Base-by-base conservation (phyloP, 2,797 vertebrate genomes). In the Arnoldichthys spilopterus region DNA sequence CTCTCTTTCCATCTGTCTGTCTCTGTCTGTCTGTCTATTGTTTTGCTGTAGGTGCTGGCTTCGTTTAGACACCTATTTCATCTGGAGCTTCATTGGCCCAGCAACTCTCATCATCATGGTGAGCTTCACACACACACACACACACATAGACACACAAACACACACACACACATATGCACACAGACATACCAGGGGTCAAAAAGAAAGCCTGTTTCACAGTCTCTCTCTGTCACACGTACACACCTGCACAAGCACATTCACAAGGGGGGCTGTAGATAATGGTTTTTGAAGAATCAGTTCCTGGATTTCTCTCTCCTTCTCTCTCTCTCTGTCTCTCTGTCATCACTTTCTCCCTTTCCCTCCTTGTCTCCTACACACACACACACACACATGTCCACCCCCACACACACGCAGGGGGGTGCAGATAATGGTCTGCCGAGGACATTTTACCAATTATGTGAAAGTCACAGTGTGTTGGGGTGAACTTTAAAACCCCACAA, bases 11-110 rank as follows among this genome's bases (percentile, higher is more conserved):
- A 8, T 43, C 40, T 86, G 54, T 80, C 59, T 78, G 63, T 77
- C 54, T 80, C n/a, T n/a, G 56, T 72, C 43, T 81, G 11, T 56
- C 34, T 40, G 1, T 12, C 40, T 43, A 8, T 43, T 8, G 5
- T 43, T 43, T 8, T 43, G 40, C 40, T 43, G 11, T 43, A 99
- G 97, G 91, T 99, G 98, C 91, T 99, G 98, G 98, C 94, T 99
- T 37, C 94, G 98, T 82, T 92, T 98, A 92, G 98, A 99, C 91
- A 99, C 98, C 73, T 99, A 99, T 92, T 99, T 99, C 90, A 99
- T 99, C 93, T 99, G 98, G 98, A 99, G 98, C 90, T 99, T 99
- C 92, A 99, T 99, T 94, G 98, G 98, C 88, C 98, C 98, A 0
- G 98, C 98, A 64, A 99, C 98, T 79, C 95, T 99, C 91, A 99